Evolutionary conservation across 2,113 vertebrate species (phyloP), one percentile per base, ranked within the genome.

Genomic region (Xiphias gladius): DNA sequence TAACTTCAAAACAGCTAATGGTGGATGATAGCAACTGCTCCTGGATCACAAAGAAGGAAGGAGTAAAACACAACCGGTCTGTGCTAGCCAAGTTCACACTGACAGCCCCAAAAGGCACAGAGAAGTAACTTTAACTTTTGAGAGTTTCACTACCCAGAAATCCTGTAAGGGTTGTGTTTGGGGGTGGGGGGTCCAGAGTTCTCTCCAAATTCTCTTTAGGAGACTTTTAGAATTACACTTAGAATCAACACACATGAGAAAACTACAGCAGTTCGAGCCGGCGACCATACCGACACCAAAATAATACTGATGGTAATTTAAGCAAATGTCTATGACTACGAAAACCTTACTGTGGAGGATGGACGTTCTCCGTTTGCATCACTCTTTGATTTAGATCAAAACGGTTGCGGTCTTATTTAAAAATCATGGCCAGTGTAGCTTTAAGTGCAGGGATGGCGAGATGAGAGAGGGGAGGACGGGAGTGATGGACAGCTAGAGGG

Each of bases 401-500:
- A 73, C 41, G 68, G 70, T 26, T 83, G 62, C 24, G 57, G 22
- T 69, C 71, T 68, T 52, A 72, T 57, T 65, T 52, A 28, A 70
- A 64, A 86, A 58, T 4, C 41, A 14, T 16, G 59, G 55, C 43
- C 35, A 17, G 79, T 78, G 78, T 55, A 68, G 69, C 79, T 76
- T 50, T 16, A 70, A 59, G 73, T 87, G 20, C 64, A 24, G 12
- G 62, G 78, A 63, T 79, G 77, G 79, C 2, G 79, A 86, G 77
- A 86, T 73, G 80, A 73, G 80, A 72, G 63, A 10, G 80, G 78
- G 85, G 70, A 76, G 76, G 88, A 75, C 35, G 70, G 74, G 32
- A 66, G 71, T 82, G 92, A 85, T 82, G 86, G 91, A 89, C 85
- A 86, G 86, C 85, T 52, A 61, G 76, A 80, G 88, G 83, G 83